These are phyloP conservation scores for Drosophila algonquin DNA, from an alignment of 2,888 invertebrate genomes.

Conservation along the genomic window DNA sequence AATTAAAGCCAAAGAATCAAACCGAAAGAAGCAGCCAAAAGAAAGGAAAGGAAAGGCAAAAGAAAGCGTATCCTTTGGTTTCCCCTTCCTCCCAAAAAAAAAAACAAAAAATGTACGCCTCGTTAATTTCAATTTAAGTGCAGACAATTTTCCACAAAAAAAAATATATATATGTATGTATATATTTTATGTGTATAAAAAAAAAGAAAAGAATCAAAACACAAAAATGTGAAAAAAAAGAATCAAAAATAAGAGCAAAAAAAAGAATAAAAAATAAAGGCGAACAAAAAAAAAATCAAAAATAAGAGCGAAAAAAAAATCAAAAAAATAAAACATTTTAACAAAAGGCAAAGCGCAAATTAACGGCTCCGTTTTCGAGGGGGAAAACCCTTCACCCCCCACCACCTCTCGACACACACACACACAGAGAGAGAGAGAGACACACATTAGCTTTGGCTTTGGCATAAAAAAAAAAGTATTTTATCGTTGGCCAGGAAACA, in stretches of 20 bases:
- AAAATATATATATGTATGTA: constrained; percentile 10
- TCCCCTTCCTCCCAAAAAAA: constrained; percentile 54
- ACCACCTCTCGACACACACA: background rate
- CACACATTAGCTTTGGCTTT: constrained; percentile 69
- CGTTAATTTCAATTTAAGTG: constrained; percentile 81
- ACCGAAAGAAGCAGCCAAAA: constrained; percentile 27
- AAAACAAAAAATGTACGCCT: constrained; percentile 70
- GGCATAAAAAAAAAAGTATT: constrained; percentile 71
- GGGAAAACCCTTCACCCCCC: constrained; percentile 22
- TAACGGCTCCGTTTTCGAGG: constrained; percentile 64
- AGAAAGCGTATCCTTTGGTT: constrained; percentile 54
- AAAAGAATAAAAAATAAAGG: too few species aligned
- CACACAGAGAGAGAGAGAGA: constrained; percentile 9
- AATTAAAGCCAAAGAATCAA: constrained; percentile 73
- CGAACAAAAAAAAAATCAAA: constrained; percentile 3
- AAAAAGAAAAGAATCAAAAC: constrained; percentile 19
- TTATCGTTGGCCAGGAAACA: constrained; percentile 79
- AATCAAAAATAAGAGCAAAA: constrained; percentile 9
- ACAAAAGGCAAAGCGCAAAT: constrained; percentile 67
- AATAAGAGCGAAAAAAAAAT: constrained; percentile 30
- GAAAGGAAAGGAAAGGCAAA: constrained; percentile 4
- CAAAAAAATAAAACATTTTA: constrained; percentile 29
- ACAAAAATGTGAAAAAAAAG: constrained; percentile 13
- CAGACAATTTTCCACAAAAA: constrained; percentile 69
- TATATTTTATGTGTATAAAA: constrained; percentile 9